Base-by-base conservation (phyloP, 64 coral and sea anemone species). In the Catalaphyllia jardinei region DNA sequence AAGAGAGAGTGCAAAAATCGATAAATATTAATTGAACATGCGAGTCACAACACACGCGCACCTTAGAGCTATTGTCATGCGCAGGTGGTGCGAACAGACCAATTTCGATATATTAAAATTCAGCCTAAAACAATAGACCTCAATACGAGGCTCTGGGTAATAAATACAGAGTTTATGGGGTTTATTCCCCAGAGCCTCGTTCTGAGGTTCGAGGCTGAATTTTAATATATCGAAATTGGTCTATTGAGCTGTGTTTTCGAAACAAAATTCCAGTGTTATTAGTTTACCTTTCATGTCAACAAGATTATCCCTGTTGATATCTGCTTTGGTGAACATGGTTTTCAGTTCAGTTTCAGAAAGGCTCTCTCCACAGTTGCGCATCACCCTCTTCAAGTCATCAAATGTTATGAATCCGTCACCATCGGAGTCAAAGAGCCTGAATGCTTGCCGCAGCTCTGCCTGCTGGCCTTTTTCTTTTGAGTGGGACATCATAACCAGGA, bases 231-330 rank as follows among this genome's bases (percentile, higher is more conserved):
- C n/a, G n/a, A n/a, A n/a, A n/a, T n/a, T n/a, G n/a, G n/a, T n/a
- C n/a, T n/a, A 22, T 69, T 11, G 10, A 25, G 20, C 24, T 69
- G 14, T 71, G 25, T 14, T 74, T 30, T 20, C 1, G 42, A 46
- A 46, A 46, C 42, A 46, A 6, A 38, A 15, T 69, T 38, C 1
- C 9, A 9, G 10, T 2, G 10, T 57, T 14, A 12, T 10, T 10
- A 8, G 4, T 39, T 88, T 88, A 88, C 88, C 88, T 55, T 89
- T 80, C 39, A 89, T 22, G 31, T 80, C 79, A 81, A 89, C 88
- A 71, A 71, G 88, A 50, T 65, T 78, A 71, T 89, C 88, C 22
- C 69, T 80, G 39, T 89, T 89, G 22, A 89, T 51, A 89, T 89
- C 88, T 16, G 88, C 88, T 17, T 89, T 89, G 22, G 62, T 63